These are phyloP conservation scores for Pseudolaguvia tuberculata DNA, from an alignment of 2,113 vertebrate genomes.

Conservation along the genomic window DNA sequence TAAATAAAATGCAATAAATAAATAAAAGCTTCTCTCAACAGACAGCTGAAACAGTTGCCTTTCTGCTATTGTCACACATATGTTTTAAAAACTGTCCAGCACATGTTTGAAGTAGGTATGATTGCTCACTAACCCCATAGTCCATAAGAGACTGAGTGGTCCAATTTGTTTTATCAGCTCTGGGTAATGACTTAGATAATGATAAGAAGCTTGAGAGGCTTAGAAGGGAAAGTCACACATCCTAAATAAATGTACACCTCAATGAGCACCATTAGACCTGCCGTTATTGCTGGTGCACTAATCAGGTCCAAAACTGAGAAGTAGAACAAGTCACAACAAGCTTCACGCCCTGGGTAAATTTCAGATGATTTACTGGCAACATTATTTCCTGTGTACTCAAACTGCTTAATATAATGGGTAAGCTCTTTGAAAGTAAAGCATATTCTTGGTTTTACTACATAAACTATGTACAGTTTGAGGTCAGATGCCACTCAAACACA, in stretches of 20 bases:
- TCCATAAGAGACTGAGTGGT: slow-evolving; percentile 45
- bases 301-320: slow-evolving; percentile 29
- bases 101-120: slow-evolving; percentile 49
- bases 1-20: slow-evolving; percentile 39
- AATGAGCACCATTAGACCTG: slow-evolving; percentile 33
- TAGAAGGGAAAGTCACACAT: slow-evolving; percentile 18
- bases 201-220: slow-evolving; percentile 37
- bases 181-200: slow-evolving; percentile 44
- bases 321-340: slow-evolving; percentile 33
- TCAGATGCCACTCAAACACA: too few relatives aligned
- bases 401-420: background rate
- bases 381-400: background rate
- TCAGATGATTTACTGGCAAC: background rate
- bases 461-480: too few relatives aligned
- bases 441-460: background rate
- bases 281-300: slow-evolving; percentile 33
- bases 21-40: slow-evolving; percentile 32
- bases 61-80: slow-evolving; percentile 43
- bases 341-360: slow-evolving; percentile 6
- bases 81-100: slow-evolving; percentile 46
- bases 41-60: slow-evolving; percentile 44
- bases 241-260: slow-evolving; percentile 33
- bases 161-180: slow-evolving; percentile 35
- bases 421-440: slow-evolving; percentile 15
- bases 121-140: slow-evolving; percentile 48